These are phyloP conservation scores for Chloromyia formosa DNA, from an alignment of 2,888 invertebrate species.

Conservation along the genomic window DNA sequence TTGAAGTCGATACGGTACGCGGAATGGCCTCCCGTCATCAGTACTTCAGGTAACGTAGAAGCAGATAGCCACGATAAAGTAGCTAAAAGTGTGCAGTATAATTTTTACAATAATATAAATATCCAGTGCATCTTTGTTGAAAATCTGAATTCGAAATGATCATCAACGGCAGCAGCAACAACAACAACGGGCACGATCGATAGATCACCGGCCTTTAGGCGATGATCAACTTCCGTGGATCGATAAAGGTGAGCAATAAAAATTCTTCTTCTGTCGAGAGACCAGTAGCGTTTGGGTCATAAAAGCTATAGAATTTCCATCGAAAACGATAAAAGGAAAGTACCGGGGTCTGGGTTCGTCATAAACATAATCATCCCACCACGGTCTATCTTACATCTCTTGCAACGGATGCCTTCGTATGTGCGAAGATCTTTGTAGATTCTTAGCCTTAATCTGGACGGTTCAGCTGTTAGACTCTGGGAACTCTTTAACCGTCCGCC, in stretches of 20 bases:
- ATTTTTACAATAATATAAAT: slow-evolving; percentile 8
- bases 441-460: slow-evolving; percentile 38
- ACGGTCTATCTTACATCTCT: neutral
- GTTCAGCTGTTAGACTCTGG: slow-evolving; percentile 8
- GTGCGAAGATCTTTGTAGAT: slow-evolving; percentile 30
- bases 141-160: slow-evolving; percentile 14
- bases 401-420: no score
- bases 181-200: neutral
- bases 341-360: no score
- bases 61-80: slow-evolving; percentile 34
- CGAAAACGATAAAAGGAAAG: neutral
- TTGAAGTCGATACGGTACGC: slow-evolving; percentile 4
- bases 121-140: slow-evolving; percentile 4
- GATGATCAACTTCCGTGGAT: neutral
- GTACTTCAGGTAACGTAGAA: slow-evolving; percentile 28
- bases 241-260: neutral
- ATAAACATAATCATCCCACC: neutral
- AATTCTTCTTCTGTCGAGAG: neutral
- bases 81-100: slow-evolving; percentile 21
- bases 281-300: no score
- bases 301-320: no score
- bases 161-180: neutral
- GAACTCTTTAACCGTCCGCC: slow-evolving; percentile 14
- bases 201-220: neutral
- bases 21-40: slow-evolving; percentile 24